These are phyloP conservation scores for Pristiophorus japonicus DNA, from an alignment of 2,113 vertebrate species.

Conservation along the genomic window DNA sequence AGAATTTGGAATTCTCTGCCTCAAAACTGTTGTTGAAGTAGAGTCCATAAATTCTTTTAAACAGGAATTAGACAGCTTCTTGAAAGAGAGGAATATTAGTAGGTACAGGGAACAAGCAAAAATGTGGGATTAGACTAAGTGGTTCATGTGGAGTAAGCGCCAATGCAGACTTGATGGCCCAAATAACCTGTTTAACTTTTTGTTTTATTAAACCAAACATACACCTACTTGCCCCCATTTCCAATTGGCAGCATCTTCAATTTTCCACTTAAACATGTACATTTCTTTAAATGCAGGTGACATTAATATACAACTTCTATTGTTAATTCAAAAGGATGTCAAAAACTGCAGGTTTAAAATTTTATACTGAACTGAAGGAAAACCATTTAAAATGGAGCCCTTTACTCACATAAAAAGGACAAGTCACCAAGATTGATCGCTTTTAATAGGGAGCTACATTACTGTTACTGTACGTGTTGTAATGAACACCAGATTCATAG, in stretches of 20 bases:
- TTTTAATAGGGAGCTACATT: not conserved
- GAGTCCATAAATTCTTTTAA: not conserved
- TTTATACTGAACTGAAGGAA: not conserved
- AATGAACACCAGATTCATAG: not conserved
- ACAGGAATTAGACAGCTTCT: not conserved
- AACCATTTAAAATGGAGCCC: not conserved
- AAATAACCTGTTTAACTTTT: not conserved
- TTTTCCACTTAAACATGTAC: not conserved
- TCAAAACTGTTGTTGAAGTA: not conserved
- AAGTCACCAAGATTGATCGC: not conserved
- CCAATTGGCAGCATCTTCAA: not conserved
- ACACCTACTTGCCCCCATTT: not conserved
- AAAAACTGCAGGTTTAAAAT: not conserved
- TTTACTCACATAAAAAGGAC: not conserved
- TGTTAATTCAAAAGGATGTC: not conserved
- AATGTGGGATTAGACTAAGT: not conserved
- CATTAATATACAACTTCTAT: not conserved
- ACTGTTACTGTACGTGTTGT: too few species aligned
- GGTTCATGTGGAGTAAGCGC: not conserved
- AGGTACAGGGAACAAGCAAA: not conserved
- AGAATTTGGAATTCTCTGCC: not conserved
- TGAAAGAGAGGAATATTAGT: not conserved
- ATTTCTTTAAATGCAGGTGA: not conserved
- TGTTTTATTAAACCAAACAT: not conserved
- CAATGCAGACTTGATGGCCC: too few species aligned